A percentile compares a stretch with the other conserved stretches of the same genome.
phyloP scores from a whole-genome alignment of 2,888 invertebrate genomes.

The Podabrus alpinus region DNA sequence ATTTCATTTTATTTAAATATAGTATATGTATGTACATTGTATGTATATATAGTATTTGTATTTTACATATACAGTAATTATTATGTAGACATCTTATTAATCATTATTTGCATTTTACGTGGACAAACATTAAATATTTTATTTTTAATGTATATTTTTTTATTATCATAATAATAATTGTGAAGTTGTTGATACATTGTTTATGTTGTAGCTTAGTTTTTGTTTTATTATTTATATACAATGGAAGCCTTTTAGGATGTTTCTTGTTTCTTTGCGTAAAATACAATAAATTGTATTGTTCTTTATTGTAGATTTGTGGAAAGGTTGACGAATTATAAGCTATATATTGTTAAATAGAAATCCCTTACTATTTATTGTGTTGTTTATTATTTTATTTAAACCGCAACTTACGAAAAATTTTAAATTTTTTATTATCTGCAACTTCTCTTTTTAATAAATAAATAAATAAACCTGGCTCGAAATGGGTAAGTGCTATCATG shows the following conservation, averaged over 20 bases:
- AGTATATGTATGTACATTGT: conserved; percentile 18
- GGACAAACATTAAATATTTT: conserved; percentile 50
- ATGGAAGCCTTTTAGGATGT: conserved; percentile 51
- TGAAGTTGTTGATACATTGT: conserved; percentile 55
- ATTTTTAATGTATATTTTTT: conserved; percentile 49
- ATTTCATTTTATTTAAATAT: conserved; percentile 8
- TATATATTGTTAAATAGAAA: conserved; percentile 61
- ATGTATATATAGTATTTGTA: conserved; percentile 37
- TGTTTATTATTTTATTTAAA: conserved; percentile 9
- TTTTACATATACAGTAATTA: conserved; percentile 38
- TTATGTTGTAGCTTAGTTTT: conserved; percentile 55
- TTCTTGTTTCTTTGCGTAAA: conserved; percentile 54
- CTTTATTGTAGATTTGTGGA: conserved; percentile 60
- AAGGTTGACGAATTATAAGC: conserved; percentile 60
- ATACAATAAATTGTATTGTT: conserved; percentile 56
- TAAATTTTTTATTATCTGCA: neutral
- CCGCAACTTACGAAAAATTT: neutral
- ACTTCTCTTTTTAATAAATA: neutral
- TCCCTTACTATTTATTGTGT: conserved; percentile 56
- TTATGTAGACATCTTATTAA: conserved; percentile 39
- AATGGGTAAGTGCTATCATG: neutral
- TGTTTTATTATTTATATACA: conserved; percentile 50
- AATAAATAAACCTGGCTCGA: neutral
- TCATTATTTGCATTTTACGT: conserved; percentile 54
- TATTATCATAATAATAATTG: conserved; percentile 45